These are phyloP conservation scores for Drosophila eugracilis DNA, from an alignment of 1,140 invertebrate genomes.

Conservation along the genomic window DNA sequence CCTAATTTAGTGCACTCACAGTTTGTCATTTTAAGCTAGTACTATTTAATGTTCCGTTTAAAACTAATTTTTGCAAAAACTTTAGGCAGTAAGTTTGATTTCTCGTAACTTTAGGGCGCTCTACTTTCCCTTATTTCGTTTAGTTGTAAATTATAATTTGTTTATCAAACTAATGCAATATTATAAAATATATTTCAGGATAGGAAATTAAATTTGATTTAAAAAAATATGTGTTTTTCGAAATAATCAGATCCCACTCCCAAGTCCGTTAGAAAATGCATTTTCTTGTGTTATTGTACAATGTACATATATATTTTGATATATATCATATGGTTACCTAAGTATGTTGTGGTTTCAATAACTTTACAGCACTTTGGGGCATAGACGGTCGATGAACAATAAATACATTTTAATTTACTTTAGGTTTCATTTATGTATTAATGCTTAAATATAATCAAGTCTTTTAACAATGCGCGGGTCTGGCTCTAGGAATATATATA, in stretches of 20 bases:
- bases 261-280: background rate
- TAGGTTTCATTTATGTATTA: conserved; percentile 48
- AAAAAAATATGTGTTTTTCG: background rate
- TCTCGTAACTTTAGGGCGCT: conserved; percentile 49
- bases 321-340: conserved; percentile 32
- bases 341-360: conserved; percentile 43
- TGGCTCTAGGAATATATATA: conserved; percentile 64
- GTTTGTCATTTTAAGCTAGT: conserved; percentile 69
- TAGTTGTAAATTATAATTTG: conserved; percentile 44
- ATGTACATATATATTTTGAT: conserved; percentile 23
- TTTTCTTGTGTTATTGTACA: conserved; percentile 26
- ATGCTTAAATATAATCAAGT: conserved; percentile 79
- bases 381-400: conserved; percentile 56
- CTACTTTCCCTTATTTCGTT: conserved; percentile 42
- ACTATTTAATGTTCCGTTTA: conserved; percentile 61
- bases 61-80: conserved; percentile 55
- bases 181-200: conserved; percentile 69
- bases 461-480: conserved; percentile 75
- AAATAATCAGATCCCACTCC: background rate
- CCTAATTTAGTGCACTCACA: conserved; percentile 64
- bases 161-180: conserved; percentile 68
- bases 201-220: conserved; percentile 46
- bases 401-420: conserved; percentile 59
- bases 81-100: conserved; percentile 67
- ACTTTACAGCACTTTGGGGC: conserved; percentile 52